phyloP scores from a whole-genome alignment of 2,113 vertebrate species.

The Nanorana parkeri region DNA sequence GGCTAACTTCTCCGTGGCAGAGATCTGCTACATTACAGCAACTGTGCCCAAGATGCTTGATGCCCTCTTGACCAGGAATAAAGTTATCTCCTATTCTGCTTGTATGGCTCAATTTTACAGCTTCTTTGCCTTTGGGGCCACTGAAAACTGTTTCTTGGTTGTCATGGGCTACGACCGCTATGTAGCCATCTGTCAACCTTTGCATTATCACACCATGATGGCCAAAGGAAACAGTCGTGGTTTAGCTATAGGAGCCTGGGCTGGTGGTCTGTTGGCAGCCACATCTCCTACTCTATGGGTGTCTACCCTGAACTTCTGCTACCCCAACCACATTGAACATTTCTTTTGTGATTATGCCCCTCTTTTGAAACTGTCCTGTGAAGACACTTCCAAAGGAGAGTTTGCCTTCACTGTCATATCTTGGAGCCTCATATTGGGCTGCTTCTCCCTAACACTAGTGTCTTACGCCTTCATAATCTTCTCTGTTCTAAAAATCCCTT shows the following conservation, averaged over 20 bases:
- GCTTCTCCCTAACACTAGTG: conserved; percentile 59
- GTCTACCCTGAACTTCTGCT: conserved; percentile 12
- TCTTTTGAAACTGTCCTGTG: conserved; percentile 1
- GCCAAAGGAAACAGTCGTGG: not conserved
- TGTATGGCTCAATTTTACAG: conserved; percentile 28
- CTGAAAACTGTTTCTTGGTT: conserved; percentile 18
- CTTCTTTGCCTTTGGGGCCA: conserved; percentile 18
- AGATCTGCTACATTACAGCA: conserved; percentile 12
- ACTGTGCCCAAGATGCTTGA: conserved; percentile 31
- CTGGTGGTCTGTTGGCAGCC: not conserved
- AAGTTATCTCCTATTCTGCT: not conserved
- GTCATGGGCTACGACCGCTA: conserved; percentile 36
- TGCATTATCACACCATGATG: conserved; percentile 24
- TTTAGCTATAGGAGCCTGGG: conserved; percentile 19
- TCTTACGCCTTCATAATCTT: conserved; percentile 67
- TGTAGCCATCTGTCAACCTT: conserved; percentile 33
- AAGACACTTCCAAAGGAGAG: conserved; percentile 10
- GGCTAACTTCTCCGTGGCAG: conserved; percentile 25
- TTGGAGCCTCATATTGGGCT: not conserved
- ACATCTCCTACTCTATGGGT: not conserved
- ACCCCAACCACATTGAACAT: conserved; percentile 12
- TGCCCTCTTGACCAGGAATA: not conserved
- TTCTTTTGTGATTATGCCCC: conserved; percentile 33
- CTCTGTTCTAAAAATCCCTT: conserved; percentile 64
- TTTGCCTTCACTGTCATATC: conserved; percentile 5